A percentile compares a stretch with the other conserved stretches of the same genome.
Evolutionary conservation across 2,797 vertebrate species (phyloP).

Genomic region (Linurgus olivaceus): DNA sequence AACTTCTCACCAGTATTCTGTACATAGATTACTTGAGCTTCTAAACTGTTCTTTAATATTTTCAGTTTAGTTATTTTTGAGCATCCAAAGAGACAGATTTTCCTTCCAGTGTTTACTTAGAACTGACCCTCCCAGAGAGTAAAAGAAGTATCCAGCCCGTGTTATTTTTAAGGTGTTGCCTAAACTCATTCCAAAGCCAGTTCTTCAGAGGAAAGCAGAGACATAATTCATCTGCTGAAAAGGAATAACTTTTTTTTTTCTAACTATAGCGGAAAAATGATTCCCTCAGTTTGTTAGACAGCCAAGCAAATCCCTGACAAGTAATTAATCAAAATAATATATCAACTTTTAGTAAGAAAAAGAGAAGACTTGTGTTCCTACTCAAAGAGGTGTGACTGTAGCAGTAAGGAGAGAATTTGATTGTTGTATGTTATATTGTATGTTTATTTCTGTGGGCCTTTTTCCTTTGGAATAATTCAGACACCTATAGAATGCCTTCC

Average conservation of each 20-base stretch:
- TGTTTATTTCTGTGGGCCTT: neutral
- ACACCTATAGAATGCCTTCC: neutral
- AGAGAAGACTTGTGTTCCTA: neutral
- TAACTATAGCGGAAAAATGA: neutral
- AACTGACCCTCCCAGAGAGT: neutral
- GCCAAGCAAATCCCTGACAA: conserved; percentile 14
- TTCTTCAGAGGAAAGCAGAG: conserved; percentile 16
- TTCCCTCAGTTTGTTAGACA: conserved; percentile 14
- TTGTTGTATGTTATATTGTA: neutral
- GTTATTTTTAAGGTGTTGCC: conserved; percentile 5
- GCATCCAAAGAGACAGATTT: neutral
- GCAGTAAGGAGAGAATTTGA: neutral
- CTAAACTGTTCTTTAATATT: neutral
- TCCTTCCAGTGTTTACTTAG: conserved; percentile 3
- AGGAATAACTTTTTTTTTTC: neutral
- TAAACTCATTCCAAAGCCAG: neutral
- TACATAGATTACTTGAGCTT: neutral
- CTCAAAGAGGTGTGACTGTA: neutral
- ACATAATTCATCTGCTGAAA: conserved; percentile 9
- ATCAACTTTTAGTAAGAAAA: neutral
- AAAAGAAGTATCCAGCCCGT: neutral
- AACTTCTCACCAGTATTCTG: neutral
- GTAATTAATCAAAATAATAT: conserved; percentile 18
- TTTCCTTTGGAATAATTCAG: neutral
- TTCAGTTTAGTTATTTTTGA: neutral